Evolutionary conservation across 1,140 invertebrate species (phyloP).

Genomic region (Saccostrea cuccullata): DNA sequence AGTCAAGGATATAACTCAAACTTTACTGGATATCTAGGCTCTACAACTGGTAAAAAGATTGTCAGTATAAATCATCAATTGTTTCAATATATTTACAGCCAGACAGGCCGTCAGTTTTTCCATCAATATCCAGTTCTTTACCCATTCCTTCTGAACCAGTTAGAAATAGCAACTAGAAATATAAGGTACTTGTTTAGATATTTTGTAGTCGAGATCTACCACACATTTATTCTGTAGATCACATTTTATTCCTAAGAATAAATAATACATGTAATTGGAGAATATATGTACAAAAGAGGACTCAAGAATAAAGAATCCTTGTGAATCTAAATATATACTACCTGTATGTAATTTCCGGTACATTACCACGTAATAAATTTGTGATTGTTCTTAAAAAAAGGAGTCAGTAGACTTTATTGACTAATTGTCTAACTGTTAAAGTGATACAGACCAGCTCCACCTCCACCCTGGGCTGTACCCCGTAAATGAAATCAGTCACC

Average conservation of each 20-base stretch:
- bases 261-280: too few relatives aligned
- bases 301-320: too few relatives aligned
- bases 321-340: too few relatives aligned
- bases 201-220: too few relatives aligned
- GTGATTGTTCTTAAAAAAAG: not conserved
- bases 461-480: slow-evolving; percentile 84
- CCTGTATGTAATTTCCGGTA: not conserved
- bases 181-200: slow-evolving; percentile 56
- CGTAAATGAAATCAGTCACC: slow-evolving; percentile 85
- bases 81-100: slow-evolving; percentile 65
- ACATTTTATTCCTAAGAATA: too few relatives aligned
- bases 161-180: slow-evolving; percentile 80
- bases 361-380: not conserved
- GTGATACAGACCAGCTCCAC: slow-evolving; percentile 76
- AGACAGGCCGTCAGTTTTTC: slow-evolving; percentile 88
- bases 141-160: slow-evolving; percentile 86
- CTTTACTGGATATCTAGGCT: too few relatives aligned
- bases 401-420: not conserved
- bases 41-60: too few relatives aligned
- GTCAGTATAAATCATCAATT: too few relatives aligned
- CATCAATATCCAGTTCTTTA: slow-evolving; percentile 88
- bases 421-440: slow-evolving; percentile 1
- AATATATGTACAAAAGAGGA: too few relatives aligned
- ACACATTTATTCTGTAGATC: too few relatives aligned
- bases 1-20: not conserved